phyloP scores from a whole-genome alignment of 2,888 invertebrate species.

The Pachydiplax longipennis region DNA sequence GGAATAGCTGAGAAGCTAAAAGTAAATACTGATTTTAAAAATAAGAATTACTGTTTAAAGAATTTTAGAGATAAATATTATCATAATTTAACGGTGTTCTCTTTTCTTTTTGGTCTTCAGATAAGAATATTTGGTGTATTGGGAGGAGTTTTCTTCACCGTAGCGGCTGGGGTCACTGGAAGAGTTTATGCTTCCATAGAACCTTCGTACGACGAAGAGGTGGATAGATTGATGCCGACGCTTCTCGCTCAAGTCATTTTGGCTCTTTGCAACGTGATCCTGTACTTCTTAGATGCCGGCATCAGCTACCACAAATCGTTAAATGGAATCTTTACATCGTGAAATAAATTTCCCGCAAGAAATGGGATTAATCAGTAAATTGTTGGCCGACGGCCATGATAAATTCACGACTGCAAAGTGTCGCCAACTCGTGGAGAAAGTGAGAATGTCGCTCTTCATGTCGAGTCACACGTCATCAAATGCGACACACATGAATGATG shows the following conservation, averaged over 20 bases:
- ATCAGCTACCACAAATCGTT: slow-evolving; percentile 62
- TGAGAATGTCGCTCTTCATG: too few species aligned
- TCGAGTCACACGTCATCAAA: too few species aligned
- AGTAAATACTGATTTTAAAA: too few species aligned
- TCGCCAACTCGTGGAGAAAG: too few species aligned
- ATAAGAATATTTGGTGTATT: slow-evolving; percentile 55
- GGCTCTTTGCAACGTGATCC: slow-evolving; percentile 67
- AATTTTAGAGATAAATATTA: too few species aligned
- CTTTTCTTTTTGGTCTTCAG: slow-evolving; percentile 32
- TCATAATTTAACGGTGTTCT: neutral
- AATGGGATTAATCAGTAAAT: neutral
- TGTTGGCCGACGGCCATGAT: too few species aligned
- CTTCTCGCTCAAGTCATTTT: slow-evolving; percentile 69
- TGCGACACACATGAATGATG: too few species aligned
- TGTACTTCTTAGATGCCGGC: slow-evolving; percentile 70
- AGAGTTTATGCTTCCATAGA: neutral
- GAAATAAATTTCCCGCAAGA: neutral
- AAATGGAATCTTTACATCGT: neutral
- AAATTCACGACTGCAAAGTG: too few species aligned
- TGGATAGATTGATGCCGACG: slow-evolving; percentile 69
- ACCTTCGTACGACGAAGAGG: too few species aligned
- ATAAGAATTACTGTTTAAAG: too few species aligned
- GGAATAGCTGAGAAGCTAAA: too few species aligned
- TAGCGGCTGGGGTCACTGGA: slow-evolving; percentile 29
- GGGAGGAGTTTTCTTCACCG: slow-evolving; percentile 54